phyloP scores from a whole-genome alignment of 2,888 invertebrate genomes.

The Epiblema foenella region DNA sequence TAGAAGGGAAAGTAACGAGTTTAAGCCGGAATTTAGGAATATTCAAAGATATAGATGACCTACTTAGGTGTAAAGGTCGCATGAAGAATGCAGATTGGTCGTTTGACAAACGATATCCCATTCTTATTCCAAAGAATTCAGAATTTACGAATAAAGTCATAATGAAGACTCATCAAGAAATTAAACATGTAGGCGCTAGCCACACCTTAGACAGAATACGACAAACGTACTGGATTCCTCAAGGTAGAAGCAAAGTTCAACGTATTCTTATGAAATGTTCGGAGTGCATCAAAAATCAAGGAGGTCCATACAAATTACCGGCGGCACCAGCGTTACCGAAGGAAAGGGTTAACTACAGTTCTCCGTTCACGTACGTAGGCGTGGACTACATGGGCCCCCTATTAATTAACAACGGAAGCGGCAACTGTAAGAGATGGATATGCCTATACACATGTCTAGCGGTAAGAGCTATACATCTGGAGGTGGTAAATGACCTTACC shows the following conservation, averaged over 20 bases:
- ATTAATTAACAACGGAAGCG: neutral
- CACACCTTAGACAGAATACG: constrained; percentile 14
- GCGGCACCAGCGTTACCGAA: neutral
- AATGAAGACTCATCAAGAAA: constrained; percentile 1
- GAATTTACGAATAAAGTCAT: neutral
- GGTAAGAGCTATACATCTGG: constrained; percentile 4
- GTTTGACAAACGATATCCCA: neutral
- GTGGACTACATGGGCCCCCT: constrained; percentile 1
- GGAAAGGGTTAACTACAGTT: constrained; percentile 8
- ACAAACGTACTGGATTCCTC: constrained; percentile 26
- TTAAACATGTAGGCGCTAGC: constrained; percentile 25
- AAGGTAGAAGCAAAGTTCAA: neutral
- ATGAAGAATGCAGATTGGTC: constrained; percentile 9
- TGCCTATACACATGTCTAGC: too few relatives aligned
- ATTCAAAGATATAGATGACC: neutral
- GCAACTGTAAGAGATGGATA: too few relatives aligned
- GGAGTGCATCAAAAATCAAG: constrained; percentile 24
- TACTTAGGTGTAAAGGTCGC: neutral
- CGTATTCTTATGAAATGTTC: neutral
- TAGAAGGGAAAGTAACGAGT: neutral
- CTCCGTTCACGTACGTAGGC: neutral
- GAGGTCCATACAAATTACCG: constrained; percentile 16
- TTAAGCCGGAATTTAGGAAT: neutral
- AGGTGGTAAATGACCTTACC: neutral
- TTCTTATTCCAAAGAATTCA: too few relatives aligned